Evolutionary conservation across 1,140 invertebrate genomes (phyloP).

Genomic region (Meloidogyne exigua): DNA sequence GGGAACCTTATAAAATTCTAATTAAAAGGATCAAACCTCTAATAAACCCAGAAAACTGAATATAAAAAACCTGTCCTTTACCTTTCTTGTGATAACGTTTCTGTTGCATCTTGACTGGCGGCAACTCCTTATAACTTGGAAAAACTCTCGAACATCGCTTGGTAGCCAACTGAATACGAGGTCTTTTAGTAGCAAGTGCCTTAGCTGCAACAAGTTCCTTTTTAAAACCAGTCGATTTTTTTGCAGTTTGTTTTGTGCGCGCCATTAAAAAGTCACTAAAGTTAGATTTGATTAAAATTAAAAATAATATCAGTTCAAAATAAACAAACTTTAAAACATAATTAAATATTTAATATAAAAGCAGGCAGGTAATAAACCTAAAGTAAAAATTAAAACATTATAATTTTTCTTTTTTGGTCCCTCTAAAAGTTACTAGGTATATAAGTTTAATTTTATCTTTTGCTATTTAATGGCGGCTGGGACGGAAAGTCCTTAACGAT

Average conservation of each 20-base stretch:
- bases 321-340: no score
- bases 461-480: no score
- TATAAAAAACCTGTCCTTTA: not conserved
- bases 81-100: constrained; percentile 24
- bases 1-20: constrained; percentile 34
- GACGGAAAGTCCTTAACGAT: no score
- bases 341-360: no score
- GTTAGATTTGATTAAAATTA: no score
- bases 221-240: not conserved
- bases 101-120: constrained; percentile 13
- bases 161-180: constrained; percentile 9
- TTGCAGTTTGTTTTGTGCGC: constrained; percentile 14
- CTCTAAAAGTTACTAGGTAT: no score
- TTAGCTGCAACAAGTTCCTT: not conserved
- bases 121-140: constrained; percentile 15
- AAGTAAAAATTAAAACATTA: no score
- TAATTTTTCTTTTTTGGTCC: no score
- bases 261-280: constrained; percentile 11
- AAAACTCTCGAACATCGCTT: not conserved
- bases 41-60: not conserved
- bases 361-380: no score
- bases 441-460: no score
- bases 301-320: no score
- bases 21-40: not conserved
- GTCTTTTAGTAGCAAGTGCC: not conserved